Evolutionary conservation across 2,888 invertebrate species (phyloP).

Genomic region (Drosophila melanocephala): DNA sequence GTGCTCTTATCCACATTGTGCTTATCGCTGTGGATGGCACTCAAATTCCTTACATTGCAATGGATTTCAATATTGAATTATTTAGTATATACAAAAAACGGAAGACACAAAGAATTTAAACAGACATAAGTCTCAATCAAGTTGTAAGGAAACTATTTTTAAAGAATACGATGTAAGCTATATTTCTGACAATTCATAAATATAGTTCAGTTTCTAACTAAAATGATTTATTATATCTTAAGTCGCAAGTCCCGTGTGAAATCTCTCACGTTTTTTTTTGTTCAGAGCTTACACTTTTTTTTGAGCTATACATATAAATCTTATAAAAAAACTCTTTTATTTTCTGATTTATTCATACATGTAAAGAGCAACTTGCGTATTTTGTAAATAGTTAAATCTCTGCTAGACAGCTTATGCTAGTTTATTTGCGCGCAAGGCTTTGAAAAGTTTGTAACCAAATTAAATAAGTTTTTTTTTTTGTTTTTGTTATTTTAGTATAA

Average conservation of each 20-base stretch:
- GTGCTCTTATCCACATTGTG: constrained; percentile 46
- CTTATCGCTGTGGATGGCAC: constrained; percentile 50
- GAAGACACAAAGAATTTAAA: constrained; percentile 66
- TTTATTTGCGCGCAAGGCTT: constrained; percentile 46
- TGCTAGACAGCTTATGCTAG: constrained; percentile 45
- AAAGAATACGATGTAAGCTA: background rate
- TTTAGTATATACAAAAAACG: constrained; percentile 35
- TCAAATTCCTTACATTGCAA: constrained; percentile 78
- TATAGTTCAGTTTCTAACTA: constrained; percentile 35
- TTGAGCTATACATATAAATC: constrained; percentile 54
- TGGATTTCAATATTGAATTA: constrained; percentile 41
- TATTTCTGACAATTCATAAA: constrained; percentile 17
- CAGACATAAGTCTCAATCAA: constrained; percentile 12
- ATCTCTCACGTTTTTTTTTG: background rate
- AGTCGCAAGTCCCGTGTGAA: constrained; percentile 29
- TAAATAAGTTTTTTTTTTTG: constrained; percentile 33
- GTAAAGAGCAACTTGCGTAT: constrained; percentile 23
- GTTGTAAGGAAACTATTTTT: constrained; percentile 6
- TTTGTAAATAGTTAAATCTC: constrained; percentile 58
- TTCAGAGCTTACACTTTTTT: background rate
- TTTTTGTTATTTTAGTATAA: constrained; percentile 24
- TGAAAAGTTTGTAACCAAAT: constrained; percentile 44
- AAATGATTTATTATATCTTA: constrained; percentile 22
- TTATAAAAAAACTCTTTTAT: constrained; percentile 47
- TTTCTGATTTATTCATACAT: background rate